Base-by-base conservation (phyloP, 2,797 vertebrate species). In the Sarcoramphus papa region DNA sequence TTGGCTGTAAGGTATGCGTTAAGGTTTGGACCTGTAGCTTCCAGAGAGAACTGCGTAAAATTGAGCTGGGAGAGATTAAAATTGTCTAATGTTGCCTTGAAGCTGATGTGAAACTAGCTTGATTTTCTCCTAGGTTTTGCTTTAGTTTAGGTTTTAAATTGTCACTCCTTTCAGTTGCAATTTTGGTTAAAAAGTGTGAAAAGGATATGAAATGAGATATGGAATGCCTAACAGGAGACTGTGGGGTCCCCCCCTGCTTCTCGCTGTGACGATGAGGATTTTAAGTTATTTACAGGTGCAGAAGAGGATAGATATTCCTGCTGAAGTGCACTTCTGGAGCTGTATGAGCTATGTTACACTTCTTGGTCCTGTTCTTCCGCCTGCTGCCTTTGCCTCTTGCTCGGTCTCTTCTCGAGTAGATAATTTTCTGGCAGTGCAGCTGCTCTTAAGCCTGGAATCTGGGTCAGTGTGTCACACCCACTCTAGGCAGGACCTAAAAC, bases 401-500 rank as follows among this genome's bases (percentile, higher is more conserved):
- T 62, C 65, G 3, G 14, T 13, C 79, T 65, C 47, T 35, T 12
- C 48, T 12, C 0, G 4, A 67, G 89, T 5, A 45, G 72, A 60
- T 48, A 0, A 28, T 47, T 74, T 53, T n/a, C 78, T 85, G 85
- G 82, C 75, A 22, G 8, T n/a, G 72, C 45, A 14, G 43, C 86
- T 76, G 93, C 45, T 53, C 37, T 33, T 7, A 53, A 64, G 56
- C 79, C 85, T 56, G 64, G 76, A 74, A 92, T 86, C 85, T 92
- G 96, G 95, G 96, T 97, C 96, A 97, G 72, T 95, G 77, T 96
- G 95, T 97, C 94, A 88, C 91, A 62, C 62, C 93, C 82, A 22
- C 48, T 51, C 76, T 4, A 30, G 88, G 76, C 88, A 79, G 84
- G 60, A 68, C 95, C 68, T 85, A 17, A 20, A 40, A 84, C 76